Evolutionary conservation across 2,888 invertebrate genomes (phyloP).

Genomic region (Trissolcus japonicus): DNA sequence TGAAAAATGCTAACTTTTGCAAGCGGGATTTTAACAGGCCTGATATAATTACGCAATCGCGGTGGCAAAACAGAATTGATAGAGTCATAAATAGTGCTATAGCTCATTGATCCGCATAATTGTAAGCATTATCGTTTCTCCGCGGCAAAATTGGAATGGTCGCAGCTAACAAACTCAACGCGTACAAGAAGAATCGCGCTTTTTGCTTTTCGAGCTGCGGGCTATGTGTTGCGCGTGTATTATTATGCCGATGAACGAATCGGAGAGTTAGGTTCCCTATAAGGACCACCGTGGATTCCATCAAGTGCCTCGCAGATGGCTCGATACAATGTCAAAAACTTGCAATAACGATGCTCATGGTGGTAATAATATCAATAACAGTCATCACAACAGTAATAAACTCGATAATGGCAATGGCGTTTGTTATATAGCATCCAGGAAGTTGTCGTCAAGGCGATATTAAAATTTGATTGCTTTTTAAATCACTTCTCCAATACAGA

Average conservation of each 20-base stretch:
- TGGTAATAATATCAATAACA: slow-evolving; percentile 27
- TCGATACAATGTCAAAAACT: slow-evolving; percentile 35
- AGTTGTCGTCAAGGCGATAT: slow-evolving; percentile 12
- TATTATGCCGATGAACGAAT: slow-evolving; percentile 68
- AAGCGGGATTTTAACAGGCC: slow-evolving; percentile 26
- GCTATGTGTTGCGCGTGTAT: slow-evolving; percentile 69
- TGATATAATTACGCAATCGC: neutral
- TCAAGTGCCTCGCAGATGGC: slow-evolving; percentile 19
- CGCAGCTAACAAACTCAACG: slow-evolving; percentile 38
- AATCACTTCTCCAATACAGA: neutral
- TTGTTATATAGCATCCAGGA: slow-evolving; percentile 20
- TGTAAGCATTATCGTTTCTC: slow-evolving; percentile 72
- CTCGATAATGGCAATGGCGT: slow-evolving; percentile 14
- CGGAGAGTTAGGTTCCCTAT: slow-evolving; percentile 13
- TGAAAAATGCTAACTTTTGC: slow-evolving; percentile 35
- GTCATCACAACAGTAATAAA: slow-evolving; percentile 29
- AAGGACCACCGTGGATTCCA: slow-evolving; percentile 42
- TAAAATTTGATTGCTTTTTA: neutral
- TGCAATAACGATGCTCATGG: slow-evolving; percentile 14
- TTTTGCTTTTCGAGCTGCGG: slow-evolving; percentile 72
- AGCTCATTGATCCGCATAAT: slow-evolving; percentile 75
- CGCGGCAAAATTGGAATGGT: slow-evolving; percentile 62
- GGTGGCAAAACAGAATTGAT: slow-evolving; percentile 66
- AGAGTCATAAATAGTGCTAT: slow-evolving; percentile 74
- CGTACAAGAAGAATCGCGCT: slow-evolving; percentile 62